A percentile compares a stretch with the other conserved stretches of the same genome.
These are phyloP conservation scores for Theristicus caerulescens DNA, from an alignment of 2,113 vertebrate species.

Conservation along the genomic window DNA sequence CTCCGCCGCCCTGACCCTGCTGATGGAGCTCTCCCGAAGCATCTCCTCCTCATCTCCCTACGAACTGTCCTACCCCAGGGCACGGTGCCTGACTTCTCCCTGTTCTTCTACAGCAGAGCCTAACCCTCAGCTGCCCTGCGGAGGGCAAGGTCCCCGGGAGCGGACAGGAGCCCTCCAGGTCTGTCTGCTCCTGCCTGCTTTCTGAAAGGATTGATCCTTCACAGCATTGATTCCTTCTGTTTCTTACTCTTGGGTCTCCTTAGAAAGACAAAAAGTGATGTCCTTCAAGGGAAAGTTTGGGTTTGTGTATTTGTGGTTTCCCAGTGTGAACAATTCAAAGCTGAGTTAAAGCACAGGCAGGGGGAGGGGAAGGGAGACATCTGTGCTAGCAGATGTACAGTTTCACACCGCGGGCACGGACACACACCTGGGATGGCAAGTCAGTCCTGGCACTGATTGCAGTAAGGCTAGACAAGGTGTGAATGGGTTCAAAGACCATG, in stretches of 20 bases:
- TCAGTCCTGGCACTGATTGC: background rate
- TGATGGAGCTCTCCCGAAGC: background rate
- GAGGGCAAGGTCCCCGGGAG: background rate
- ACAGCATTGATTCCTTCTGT: background rate
- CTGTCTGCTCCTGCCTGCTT: background rate
- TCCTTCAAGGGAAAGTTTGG: background rate
- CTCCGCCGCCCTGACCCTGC: background rate
- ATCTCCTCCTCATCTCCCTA: background rate
- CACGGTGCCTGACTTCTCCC: background rate
- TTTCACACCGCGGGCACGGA: accelerated
- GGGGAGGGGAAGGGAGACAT: background rate
- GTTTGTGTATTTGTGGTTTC: background rate
- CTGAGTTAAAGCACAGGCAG: background rate
- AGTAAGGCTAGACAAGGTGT: background rate
- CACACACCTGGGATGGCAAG: background rate
- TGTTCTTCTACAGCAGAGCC: background rate
- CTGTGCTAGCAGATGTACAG: background rate
- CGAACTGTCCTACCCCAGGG: background rate
- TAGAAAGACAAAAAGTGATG: background rate
- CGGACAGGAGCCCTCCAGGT: background rate
- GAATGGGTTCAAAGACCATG: background rate
- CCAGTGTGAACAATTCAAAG: background rate
- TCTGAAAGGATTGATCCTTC: background rate
- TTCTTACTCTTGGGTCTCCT: background rate
- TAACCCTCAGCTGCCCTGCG: background rate